Conservation (phyloP, 2,888 invertebrate genomes). For the Periphyllus acericola region DNA sequence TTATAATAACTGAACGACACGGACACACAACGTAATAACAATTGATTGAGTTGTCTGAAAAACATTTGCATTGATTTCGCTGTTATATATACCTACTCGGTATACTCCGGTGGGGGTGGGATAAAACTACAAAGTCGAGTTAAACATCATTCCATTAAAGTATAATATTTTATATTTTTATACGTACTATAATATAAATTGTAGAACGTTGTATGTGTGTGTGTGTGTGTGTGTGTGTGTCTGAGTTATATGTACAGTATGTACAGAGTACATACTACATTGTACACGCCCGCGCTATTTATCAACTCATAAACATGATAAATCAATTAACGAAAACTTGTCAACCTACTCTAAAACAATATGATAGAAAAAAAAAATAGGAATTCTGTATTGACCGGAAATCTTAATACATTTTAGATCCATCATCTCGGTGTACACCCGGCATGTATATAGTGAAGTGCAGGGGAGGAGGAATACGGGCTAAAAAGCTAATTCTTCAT, state of each 20-base stretch:
- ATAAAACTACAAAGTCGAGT: too few species aligned
- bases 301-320: slow-evolving; percentile 41
- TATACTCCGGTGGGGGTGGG: neutral
- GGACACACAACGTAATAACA: neutral
- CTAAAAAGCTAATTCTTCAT: slow-evolving; percentile 38
- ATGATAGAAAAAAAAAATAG: neutral
- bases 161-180: too few species aligned
- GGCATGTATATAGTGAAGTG: neutral
- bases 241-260: neutral
- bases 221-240: neutral
- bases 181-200: too few species aligned
- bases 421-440: slow-evolving; percentile 45
- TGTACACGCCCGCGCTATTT: neutral
- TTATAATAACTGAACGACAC: neutral
- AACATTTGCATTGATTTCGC: neutral
- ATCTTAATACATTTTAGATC: slow-evolving; percentile 57
- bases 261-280: too few species aligned
- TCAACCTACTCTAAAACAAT: slow-evolving; percentile 21
- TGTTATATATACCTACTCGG: neutral
- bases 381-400: slow-evolving; percentile 37
- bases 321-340: slow-evolving; percentile 47
- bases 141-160: too few species aligned
- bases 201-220: too few species aligned
- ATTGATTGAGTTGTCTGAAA: neutral
- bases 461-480: neutral